A percentile compares a stretch with the other conserved stretches of the same genome.
These are phyloP conservation scores for Tetranychus piercei DNA, from an alignment of 2,888 invertebrate genomes.

Conservation along the genomic window DNA sequence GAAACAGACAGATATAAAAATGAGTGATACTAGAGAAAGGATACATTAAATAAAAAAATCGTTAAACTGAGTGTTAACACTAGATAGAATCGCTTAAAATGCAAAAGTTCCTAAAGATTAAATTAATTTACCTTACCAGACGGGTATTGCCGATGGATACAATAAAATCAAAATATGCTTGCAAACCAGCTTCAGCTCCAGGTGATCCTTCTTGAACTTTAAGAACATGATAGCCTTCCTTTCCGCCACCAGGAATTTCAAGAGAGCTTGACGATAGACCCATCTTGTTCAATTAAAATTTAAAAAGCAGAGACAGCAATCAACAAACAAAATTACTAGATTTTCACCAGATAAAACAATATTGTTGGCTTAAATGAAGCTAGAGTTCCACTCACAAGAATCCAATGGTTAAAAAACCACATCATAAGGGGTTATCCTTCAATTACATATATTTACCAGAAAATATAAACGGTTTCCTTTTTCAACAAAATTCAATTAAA, in stretches of 20 bases:
- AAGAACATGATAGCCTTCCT: conserved; percentile 88
- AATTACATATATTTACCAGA: too few species aligned
- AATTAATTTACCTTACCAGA: conserved; percentile 39
- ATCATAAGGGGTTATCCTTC: too few species aligned
- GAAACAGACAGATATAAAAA: conserved; percentile 3
- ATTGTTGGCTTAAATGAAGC: background rate
- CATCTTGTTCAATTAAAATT: background rate
- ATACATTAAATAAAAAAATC: background rate
- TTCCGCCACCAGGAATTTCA: conserved; percentile 57
- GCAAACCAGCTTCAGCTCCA: conserved; percentile 80
- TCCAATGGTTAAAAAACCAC: background rate
- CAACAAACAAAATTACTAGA: too few species aligned
- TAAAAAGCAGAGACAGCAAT: too few species aligned
- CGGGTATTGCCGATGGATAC: conserved; percentile 86
- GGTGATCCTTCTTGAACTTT: conserved; percentile 94
- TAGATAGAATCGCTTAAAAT: too few species aligned
- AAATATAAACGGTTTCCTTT: too few species aligned
- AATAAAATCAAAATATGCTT: conserved; percentile 97
- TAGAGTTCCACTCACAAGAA: background rate
- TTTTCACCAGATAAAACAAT: background rate
- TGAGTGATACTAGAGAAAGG: background rate
- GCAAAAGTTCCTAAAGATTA: background rate
- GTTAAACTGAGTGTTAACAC: background rate
- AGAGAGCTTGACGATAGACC: background rate
- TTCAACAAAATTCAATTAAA: too few species aligned